Evolutionary conservation across 2,888 invertebrate genomes (phyloP).

Genomic region (Melieria crassipennis): DNA sequence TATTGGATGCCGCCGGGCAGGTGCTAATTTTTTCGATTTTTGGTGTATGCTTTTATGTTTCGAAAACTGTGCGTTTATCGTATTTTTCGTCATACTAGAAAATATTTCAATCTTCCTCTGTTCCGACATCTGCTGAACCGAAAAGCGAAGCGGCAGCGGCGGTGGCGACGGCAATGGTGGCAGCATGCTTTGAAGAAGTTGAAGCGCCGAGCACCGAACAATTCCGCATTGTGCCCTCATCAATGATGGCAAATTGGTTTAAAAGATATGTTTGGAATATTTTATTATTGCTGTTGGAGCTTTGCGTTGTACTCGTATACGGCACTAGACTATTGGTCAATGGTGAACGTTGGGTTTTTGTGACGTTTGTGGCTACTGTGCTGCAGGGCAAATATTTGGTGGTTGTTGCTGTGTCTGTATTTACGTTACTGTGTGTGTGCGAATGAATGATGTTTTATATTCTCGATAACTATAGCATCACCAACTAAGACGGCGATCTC

Average conservation of each 20-base stretch:
- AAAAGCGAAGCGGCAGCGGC: too few relatives aligned
- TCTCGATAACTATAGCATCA: constrained; percentile 20
- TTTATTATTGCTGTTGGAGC: too few relatives aligned
- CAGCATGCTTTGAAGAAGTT: too few relatives aligned
- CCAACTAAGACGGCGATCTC: constrained; percentile 23
- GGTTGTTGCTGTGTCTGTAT: background rate
- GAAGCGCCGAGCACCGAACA: background rate
- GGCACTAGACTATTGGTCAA: too few relatives aligned
- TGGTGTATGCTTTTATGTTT: background rate
- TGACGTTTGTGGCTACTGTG: constrained; percentile 23
- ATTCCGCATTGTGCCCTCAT: constrained; percentile 7
- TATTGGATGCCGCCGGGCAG: constrained; percentile 22
- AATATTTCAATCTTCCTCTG: too few relatives aligned
- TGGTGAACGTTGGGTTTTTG: background rate
- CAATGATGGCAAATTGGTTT: constrained; percentile 17
- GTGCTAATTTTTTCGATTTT: constrained; percentile 13
- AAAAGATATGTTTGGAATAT: background rate
- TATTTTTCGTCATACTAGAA: too few relatives aligned
- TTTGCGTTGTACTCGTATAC: too few relatives aligned
- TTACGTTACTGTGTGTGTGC: background rate
- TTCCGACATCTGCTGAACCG: too few relatives aligned
- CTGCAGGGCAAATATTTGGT: constrained; percentile 17
- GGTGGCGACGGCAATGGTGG: too few relatives aligned
- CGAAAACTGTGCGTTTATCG: too few relatives aligned
- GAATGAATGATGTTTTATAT: background rate